These are phyloP conservation scores for Tryphoninae sp. DNA, from an alignment of 2,888 invertebrate species.

Conservation along the genomic window DNA sequence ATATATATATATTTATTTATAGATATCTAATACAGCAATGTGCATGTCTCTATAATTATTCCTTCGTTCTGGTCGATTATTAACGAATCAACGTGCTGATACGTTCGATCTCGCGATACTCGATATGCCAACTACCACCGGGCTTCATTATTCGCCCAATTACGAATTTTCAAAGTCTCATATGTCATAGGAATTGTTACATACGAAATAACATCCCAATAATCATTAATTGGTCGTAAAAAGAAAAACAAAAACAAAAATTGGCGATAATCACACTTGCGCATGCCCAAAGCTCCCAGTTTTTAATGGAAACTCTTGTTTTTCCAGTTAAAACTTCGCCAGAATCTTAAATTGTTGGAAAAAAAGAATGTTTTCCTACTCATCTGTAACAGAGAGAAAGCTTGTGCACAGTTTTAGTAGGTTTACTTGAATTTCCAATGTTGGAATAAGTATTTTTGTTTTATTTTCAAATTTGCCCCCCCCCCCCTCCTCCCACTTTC, in stretches of 20 bases:
- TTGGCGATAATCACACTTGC: background rate
- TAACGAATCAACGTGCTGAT: conserved; percentile 39
- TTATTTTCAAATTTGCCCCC: conserved; percentile 16
- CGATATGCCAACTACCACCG: background rate
- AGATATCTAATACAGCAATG: background rate
- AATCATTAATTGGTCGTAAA: background rate
- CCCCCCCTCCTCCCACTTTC: no score
- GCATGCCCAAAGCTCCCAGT: background rate
- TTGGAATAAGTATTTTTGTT: background rate
- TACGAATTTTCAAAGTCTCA: background rate
- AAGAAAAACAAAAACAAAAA: background rate
- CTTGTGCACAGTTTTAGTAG: background rate
- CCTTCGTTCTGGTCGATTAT: conserved; percentile 39
- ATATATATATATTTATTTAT: background rate
- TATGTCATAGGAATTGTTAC: background rate
- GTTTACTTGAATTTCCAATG: background rate
- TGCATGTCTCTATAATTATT: conserved; percentile 38
- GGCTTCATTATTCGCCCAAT: conserved; percentile 3
- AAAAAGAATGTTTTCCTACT: conserved; percentile 52
- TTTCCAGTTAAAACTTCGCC: conserved; percentile 54
- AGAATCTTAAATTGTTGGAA: conserved; percentile 52
- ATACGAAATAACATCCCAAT: background rate
- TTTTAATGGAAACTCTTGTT: background rate
- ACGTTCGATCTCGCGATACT: background rate
- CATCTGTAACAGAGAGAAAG: background rate